phyloP scores from a whole-genome alignment of 2,888 invertebrate species.

The Diarsia brunnea region DNA sequence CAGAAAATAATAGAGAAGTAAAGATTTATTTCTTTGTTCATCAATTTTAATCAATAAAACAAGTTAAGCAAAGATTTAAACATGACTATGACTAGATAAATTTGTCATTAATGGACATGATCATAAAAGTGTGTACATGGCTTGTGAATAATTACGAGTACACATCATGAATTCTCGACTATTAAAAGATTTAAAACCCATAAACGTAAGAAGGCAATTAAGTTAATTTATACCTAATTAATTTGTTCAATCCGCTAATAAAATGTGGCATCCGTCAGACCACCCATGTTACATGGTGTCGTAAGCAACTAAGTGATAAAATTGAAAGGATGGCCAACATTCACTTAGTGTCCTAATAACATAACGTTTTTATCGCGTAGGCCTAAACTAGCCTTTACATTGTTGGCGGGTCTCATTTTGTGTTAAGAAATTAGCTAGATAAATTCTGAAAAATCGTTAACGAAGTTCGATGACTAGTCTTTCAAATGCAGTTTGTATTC shows the following conservation, averaged over 20 bases:
- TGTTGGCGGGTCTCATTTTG: neutral
- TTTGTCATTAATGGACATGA: no score
- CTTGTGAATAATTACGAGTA: no score
- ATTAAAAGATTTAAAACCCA: neutral
- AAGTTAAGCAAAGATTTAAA: no score
- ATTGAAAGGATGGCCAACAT: slow-evolving; percentile 37
- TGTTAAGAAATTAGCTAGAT: neutral
- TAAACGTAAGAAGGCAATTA: neutral
- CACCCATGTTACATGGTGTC: slow-evolving; percentile 31
- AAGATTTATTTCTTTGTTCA: neutral
- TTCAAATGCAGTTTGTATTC: slow-evolving; percentile 7
- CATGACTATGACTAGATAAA: no score
- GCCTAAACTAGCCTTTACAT: slow-evolving; percentile 2
- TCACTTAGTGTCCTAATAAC: slow-evolving; percentile 49
- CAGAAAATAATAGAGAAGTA: no score
- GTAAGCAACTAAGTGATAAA: slow-evolving; percentile 31
- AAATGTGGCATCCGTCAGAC: slow-evolving; percentile 10
- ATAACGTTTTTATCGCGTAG: slow-evolving; percentile 28
- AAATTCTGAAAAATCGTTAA: neutral
- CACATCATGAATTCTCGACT: neutral
- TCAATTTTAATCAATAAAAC: no score
- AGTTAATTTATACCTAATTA: slow-evolving; percentile 9
- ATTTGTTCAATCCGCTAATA: slow-evolving; percentile 7
- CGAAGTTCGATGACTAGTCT: neutral
- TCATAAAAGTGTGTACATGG: no score